Percentiles rank a stretch among this genome's conserved stretches.
Evolutionary conservation across 2,113 vertebrate genomes (phyloP).

Genomic region (Meleagris gallopavo): DNA sequence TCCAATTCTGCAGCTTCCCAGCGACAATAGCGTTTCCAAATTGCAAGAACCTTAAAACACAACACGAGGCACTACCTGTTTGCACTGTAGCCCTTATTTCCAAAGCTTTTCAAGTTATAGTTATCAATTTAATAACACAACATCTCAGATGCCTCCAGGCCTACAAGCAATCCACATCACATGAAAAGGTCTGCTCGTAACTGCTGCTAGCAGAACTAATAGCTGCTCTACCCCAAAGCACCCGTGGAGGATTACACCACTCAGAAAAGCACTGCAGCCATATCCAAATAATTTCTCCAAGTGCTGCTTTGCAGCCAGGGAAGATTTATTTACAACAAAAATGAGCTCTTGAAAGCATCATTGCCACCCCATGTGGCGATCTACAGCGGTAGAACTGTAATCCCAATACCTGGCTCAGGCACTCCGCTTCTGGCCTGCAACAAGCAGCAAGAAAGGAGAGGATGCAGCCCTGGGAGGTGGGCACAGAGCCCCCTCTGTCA

Average conservation of each 20-base stretch:
- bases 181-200: accelerated
- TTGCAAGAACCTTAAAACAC: background rate
- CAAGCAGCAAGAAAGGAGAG: background rate
- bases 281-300: background rate
- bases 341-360: accelerated
- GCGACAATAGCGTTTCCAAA: accelerated
- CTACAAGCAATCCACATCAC: accelerated
- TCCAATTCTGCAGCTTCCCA: background rate
- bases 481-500: background rate
- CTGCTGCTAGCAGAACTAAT: accelerated
- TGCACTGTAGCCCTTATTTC: accelerated
- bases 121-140: accelerated
- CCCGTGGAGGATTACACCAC: accelerated
- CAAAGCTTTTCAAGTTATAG: accelerated
- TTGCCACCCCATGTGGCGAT: background rate
- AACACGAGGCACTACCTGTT: accelerated
- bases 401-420: background rate
- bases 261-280: accelerated
- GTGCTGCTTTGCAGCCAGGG: background rate
- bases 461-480: background rate
- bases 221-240: background rate
- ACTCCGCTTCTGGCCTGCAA: background rate
- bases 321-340: background rate
- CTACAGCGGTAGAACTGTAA: background rate
- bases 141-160: accelerated